These are phyloP conservation scores for Dermatemys mawii DNA, from an alignment of 2,113 vertebrate species.

Conservation along the genomic window DNA sequence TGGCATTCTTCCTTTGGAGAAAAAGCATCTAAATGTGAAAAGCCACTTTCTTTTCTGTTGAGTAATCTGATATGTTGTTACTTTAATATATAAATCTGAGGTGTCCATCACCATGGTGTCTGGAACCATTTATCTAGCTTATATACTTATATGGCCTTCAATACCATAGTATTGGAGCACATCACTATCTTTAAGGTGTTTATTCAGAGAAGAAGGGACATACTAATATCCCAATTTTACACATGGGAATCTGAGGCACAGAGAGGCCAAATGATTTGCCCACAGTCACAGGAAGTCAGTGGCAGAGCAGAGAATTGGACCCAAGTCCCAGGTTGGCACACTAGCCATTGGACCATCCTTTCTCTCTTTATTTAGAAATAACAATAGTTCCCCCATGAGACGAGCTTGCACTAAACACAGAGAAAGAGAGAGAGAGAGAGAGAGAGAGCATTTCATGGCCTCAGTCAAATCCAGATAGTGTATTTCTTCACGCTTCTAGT, in stretches of 20 bases:
- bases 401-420: background rate
- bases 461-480: background rate
- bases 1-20: background rate
- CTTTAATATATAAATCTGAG: background rate
- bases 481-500: background rate
- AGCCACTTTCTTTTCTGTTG: accelerated
- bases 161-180: accelerated
- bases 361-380: background rate
- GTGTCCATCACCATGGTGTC: background rate
- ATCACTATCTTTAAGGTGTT: accelerated
- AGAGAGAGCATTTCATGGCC: too few species aligned
- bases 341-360: accelerated
- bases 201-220: accelerated
- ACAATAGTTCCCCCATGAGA: background rate
- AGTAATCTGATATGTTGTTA: accelerated
- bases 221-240: background rate
- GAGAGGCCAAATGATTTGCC: background rate
- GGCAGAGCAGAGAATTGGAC: background rate
- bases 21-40: background rate
- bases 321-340: background rate
- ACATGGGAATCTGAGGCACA: background rate
- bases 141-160: background rate
- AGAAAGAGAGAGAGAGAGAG: too few species aligned
- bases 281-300: background rate
- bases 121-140: background rate